Evolutionary conservation across 2,797 vertebrate genomes (phyloP), one percentile per base, ranked within the genome.

Genomic region (Neosalanx taihuensis): DNA sequence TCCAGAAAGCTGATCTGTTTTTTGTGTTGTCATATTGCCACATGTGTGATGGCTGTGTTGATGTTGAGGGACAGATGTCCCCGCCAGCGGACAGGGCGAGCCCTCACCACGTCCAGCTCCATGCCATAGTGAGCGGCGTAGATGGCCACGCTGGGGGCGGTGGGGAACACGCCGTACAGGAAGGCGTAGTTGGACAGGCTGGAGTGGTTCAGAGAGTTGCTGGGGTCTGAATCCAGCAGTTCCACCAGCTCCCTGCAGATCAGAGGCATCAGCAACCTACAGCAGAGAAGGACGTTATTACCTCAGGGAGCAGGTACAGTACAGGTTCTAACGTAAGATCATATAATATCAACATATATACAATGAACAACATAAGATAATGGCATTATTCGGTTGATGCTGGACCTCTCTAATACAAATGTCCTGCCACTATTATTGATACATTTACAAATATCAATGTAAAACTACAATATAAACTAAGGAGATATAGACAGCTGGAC

Each of bases 101-200:
- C 68, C 96, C 98, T 75, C 91, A 99, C 97, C 91, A 98, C 96
- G 92, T 98, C 93, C 49, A 99, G 91, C 92, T 99, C 96, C 90
- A 97, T 94, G 75, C 95, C 98, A 85, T 98, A 99, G 75, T 98
- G 97, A 70, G 94, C 92, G 62, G 97, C 96, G 84, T 98, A 99
- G 88, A 99, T 97, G 72, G 96, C 97, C 69, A 98, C 98, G 67
- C 97, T 98, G 6, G 97, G 98, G 1, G 98, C 98, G 49, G 96
- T 94, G 72, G 98, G 98, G 81, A 99, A 98, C 76, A 96, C 92
- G 37, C 98, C 98, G 56, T 99, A 99, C 15, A 99, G 91, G 89
- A 99, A 99, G 72, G 97, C 98, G 70, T 95, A 99, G 90, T 98
- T 96, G 20, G 97, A 96, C 77, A 99, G 93, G 83, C 97, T 98